A percentile compares a stretch with the other conserved stretches of the same genome.
Evolutionary conservation across 2,797 vertebrate genomes (phyloP).

Genomic region (Lemur catta): DNA sequence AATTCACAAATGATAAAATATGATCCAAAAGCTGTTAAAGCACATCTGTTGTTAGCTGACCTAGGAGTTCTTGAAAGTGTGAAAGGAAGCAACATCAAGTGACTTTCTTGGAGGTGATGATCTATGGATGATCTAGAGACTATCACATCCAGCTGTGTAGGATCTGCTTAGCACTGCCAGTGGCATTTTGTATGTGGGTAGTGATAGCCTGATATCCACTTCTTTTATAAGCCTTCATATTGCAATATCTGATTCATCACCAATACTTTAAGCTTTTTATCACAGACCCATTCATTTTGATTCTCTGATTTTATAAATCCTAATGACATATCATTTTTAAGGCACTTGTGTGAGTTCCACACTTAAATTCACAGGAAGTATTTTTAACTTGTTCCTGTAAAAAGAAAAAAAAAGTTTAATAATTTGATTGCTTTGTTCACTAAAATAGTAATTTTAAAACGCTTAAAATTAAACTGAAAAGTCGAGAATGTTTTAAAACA

Average conservation of each 20-base stretch:
- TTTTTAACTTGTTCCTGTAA: conserved; percentile 40
- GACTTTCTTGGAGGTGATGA: neutral
- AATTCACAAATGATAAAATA: conserved; percentile 58
- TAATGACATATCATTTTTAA: conserved; percentile 3
- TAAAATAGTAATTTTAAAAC: conserved; percentile 49
- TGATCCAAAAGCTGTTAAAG: neutral
- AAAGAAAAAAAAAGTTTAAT: conserved; percentile 14
- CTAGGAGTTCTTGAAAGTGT: neutral
- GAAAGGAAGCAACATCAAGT: neutral
- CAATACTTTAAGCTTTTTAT: conserved; percentile 27
- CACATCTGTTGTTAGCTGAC: neutral
- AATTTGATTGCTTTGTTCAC: conserved; percentile 34
- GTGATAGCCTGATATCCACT: neutral
- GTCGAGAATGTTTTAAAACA: conserved; percentile 59
- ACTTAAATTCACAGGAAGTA: neutral
- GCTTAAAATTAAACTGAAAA: conserved; percentile 52
- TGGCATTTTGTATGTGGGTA: conserved; percentile 25
- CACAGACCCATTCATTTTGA: neutral
- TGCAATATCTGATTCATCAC: conserved; percentile 34
- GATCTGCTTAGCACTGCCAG: neutral
- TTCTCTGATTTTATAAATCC: neutral
- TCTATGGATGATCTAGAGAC: neutral
- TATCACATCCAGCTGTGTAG: neutral
- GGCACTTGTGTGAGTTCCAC: neutral
- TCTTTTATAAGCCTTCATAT: conserved; percentile 48